A percentile compares a stretch with the other conserved stretches of the same genome.
Conservation (phyloP, 2,113 vertebrate genomes). For the Siphamia tubifer region DNA sequence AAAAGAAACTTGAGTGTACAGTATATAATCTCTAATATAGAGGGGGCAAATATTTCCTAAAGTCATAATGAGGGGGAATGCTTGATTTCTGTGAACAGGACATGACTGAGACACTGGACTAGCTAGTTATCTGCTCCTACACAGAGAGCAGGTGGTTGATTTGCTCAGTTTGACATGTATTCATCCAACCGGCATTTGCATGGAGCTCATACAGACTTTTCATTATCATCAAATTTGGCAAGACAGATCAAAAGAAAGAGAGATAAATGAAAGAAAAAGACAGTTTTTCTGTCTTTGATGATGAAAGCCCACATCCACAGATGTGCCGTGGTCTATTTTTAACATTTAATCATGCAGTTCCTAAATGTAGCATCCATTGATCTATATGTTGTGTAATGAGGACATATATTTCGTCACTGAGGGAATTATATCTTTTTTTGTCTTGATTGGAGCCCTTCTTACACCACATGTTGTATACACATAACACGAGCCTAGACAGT, state of each 20-base stretch:
- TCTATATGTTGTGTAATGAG: conserved; percentile 6
- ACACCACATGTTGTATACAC: conserved; percentile 17
- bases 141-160: conserved; percentile 46
- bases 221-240: conserved; percentile 58
- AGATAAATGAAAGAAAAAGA: conserved; percentile 36
- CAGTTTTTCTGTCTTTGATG: conserved; percentile 47
- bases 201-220: conserved; percentile 29
- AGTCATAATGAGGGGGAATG: neutral
- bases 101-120: neutral
- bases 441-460: conserved; percentile 13
- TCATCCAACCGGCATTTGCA: conserved; percentile 37
- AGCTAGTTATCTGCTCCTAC: conserved; percentile 23
- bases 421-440: neutral
- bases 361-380: conserved; percentile 43
- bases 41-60: too few relatives aligned
- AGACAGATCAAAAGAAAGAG: conserved; percentile 54
- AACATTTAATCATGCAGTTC: conserved; percentile 53
- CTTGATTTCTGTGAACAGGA: conserved; percentile 1
- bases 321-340: conserved; percentile 37
- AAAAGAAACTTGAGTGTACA: too few relatives aligned
- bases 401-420: conserved; percentile 15
- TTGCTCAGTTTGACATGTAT: conserved; percentile 49
- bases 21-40: too few relatives aligned
- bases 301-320: conserved; percentile 44
- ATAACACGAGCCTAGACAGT: neutral